Conservation (phyloP, 2,888 invertebrate genomes). For the Nephrotoma guestfalica region DNA sequence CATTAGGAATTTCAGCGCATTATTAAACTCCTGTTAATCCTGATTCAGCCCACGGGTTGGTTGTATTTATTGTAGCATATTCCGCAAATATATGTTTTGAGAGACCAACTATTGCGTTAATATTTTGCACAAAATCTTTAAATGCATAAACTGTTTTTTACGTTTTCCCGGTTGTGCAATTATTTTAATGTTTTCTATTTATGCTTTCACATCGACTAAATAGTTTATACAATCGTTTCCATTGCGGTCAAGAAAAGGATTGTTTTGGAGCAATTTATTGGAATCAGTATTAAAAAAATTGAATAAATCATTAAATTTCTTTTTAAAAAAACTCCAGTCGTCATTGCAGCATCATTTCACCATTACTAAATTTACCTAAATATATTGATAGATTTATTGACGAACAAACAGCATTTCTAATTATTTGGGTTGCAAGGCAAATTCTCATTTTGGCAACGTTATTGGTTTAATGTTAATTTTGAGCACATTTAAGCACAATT, state of each 20-base stretch:
- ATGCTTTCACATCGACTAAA: no score
- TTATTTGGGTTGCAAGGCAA: background rate
- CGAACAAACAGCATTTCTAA: background rate
- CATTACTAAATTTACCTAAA: background rate
- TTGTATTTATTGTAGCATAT: background rate
- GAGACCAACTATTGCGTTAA: background rate
- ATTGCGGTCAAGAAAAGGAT: no score
- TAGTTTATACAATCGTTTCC: no score
- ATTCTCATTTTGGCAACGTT: background rate
- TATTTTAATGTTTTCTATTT: background rate
- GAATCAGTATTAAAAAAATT: no score
- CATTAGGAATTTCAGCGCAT: no score
- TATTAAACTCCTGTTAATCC: background rate
- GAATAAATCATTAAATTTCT: no score
- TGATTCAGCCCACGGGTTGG: background rate
- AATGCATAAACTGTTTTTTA: background rate
- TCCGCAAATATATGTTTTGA: background rate
- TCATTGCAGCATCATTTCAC: background rate
- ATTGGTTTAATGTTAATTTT: background rate
- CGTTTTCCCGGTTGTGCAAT: background rate
- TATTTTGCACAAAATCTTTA: background rate
- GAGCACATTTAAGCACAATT: no score
- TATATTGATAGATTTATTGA: background rate
- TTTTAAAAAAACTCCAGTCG: no score
- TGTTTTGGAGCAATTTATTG: background rate